Conservation (phyloP, 2,888 invertebrate species). For the Drosophila pseudotalamancana region DNA sequence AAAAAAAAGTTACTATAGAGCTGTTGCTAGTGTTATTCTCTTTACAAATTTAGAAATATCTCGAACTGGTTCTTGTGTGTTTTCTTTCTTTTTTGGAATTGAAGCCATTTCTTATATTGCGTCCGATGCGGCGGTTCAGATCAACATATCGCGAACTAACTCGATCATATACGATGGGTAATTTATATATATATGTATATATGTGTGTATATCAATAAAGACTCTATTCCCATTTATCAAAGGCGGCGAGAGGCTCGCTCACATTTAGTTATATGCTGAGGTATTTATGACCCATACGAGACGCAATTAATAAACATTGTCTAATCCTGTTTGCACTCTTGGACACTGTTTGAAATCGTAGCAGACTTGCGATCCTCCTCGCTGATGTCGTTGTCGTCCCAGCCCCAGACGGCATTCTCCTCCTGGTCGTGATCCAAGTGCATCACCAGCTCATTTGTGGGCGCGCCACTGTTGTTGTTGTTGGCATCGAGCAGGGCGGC, state of each 20-base stretch:
- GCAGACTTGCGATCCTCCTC: constrained; percentile 88
- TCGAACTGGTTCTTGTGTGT: constrained; percentile 56
- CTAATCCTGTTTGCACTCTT: constrained; percentile 77
- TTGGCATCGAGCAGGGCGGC: constrained; percentile 73
- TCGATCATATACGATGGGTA: constrained; percentile 43
- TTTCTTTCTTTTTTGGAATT: constrained; percentile 61
- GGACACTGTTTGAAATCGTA: constrained; percentile 62
- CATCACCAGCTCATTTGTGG: constrained; percentile 74
- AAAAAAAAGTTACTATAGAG: constrained; percentile 18
- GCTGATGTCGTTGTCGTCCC: constrained; percentile 92
- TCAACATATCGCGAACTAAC: constrained; percentile 20
- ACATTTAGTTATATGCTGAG: constrained; percentile 22
- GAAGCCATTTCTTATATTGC: constrained; percentile 58
- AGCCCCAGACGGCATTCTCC: constrained; percentile 90
- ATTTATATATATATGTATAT: constrained; percentile 39
- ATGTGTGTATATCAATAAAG: constrained; percentile 65
- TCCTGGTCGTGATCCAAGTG: constrained; percentile 83
- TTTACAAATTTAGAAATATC: constrained; percentile 44
- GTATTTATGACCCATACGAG: constrained; percentile 30
- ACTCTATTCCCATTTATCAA: constrained; percentile 63
- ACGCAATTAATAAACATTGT: constrained; percentile 21
- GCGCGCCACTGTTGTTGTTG: constrained; percentile 67
- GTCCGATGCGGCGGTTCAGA: constrained; percentile 32
- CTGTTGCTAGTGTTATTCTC: constrained; percentile 17
- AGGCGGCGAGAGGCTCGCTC: constrained; percentile 42